A percentile compares a stretch with the other conserved stretches of the same genome.
Conservation (phyloP, 2,888 invertebrate species). For the Melanostoma mellinum region DNA sequence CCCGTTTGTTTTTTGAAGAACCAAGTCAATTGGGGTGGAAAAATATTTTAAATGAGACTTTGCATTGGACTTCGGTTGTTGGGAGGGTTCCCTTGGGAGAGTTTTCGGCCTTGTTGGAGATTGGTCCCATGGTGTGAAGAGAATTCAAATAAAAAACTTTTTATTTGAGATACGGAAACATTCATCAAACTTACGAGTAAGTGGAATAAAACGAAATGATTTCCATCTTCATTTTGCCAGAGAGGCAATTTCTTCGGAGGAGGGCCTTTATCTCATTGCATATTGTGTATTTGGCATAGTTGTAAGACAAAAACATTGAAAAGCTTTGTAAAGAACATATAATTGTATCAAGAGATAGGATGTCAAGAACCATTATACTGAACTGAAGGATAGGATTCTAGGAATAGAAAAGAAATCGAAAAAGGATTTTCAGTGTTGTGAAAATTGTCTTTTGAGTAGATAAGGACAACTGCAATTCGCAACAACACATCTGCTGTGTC, state of each 20-base stretch:
- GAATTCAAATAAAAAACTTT: slow-evolving; percentile 1
- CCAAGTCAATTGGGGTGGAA: slow-evolving; percentile 52
- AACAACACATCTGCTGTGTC: too few relatives aligned
- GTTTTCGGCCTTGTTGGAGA: neutral
- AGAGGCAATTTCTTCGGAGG: neutral
- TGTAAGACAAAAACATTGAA: too few relatives aligned
- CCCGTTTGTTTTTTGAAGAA: slow-evolving; percentile 7
- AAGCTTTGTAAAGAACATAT: too few relatives aligned
- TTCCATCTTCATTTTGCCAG: neutral
- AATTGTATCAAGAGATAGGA: too few relatives aligned
- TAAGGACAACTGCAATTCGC: too few relatives aligned
- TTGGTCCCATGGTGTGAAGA: neutral
- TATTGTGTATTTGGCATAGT: too few relatives aligned
- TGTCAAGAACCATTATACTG: too few relatives aligned
- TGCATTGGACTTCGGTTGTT: slow-evolving; percentile 28
- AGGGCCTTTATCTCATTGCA: neutral
- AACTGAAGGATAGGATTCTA: too few relatives aligned
- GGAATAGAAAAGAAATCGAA: too few relatives aligned
- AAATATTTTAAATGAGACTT: slow-evolving; percentile 41
- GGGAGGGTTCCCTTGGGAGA: neutral
- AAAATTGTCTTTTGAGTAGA: too few relatives aligned
- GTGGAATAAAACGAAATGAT: neutral
- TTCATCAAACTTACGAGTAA: neutral
- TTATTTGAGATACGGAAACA: neutral
- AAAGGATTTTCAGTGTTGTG: too few relatives aligned